Percentiles rank a stretch among this genome's conserved stretches.
These are phyloP conservation scores for Pempheris klunzingeri DNA, from an alignment of 2,797 vertebrate genomes.

Conservation along the genomic window DNA sequence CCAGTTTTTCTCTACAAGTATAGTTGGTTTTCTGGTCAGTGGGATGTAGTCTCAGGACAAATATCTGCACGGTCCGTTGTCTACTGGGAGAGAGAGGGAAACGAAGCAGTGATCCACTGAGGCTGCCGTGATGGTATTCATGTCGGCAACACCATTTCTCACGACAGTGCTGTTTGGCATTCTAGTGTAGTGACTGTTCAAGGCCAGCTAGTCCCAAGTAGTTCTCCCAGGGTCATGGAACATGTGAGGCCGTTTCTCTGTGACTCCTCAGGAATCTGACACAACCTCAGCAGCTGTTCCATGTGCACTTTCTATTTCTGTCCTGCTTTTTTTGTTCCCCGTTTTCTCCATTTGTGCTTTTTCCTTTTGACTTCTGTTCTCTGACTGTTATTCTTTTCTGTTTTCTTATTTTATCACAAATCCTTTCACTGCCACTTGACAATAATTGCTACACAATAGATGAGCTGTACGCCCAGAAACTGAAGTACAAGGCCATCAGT, in stretches of 20 bases:
- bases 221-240: conserved; percentile 53
- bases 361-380: conserved; percentile 45
- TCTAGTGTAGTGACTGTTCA: conserved; percentile 49
- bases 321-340: conserved; percentile 28
- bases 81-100: background rate
- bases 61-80: conserved; percentile 40
- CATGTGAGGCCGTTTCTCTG: conserved; percentile 69
- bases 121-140: conserved; percentile 38
- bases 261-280: conserved; percentile 81
- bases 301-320: conserved; percentile 69
- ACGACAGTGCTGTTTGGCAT: conserved; percentile 49
- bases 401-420: conserved; percentile 38
- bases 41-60: conserved; percentile 22
- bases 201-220: conserved; percentile 45
- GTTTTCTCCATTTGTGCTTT: conserved; percentile 48
- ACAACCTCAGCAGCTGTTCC: conserved; percentile 72
- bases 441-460: conserved; percentile 86
- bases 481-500: conserved; percentile 99
- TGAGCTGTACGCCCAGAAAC: conserved; percentile 98
- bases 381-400: conserved; percentile 45
- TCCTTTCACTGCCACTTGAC: conserved; percentile 43
- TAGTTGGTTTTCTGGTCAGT: conserved; percentile 30
- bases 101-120: conserved; percentile 6
- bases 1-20: background rate
- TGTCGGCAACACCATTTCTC: conserved; percentile 56